phyloP scores from a whole-genome alignment of 1,140 invertebrate genomes.

The Saccostrea glomerata region DNA sequence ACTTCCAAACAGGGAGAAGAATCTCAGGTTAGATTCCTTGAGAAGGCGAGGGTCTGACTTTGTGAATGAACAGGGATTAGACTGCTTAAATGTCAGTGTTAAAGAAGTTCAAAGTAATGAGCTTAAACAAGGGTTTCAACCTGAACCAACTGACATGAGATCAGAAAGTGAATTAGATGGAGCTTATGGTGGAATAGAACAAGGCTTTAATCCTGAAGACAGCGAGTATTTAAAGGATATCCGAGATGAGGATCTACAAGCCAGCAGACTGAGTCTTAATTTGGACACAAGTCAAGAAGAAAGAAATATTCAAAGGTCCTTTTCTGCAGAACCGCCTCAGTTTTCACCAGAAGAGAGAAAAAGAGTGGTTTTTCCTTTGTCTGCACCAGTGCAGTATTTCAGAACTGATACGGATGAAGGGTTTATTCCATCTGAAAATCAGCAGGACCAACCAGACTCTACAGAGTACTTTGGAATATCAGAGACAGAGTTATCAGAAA shows the following conservation, averaged over 20 bases:
- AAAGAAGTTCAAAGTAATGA: neutral
- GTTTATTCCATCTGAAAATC: neutral
- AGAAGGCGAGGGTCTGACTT: neutral
- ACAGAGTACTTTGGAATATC: neutral
- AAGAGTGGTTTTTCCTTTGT: neutral
- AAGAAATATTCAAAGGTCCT: neutral
- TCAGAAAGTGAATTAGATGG: neutral
- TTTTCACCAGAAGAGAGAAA: neutral
- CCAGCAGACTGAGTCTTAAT: neutral
- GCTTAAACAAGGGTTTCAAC: neutral
- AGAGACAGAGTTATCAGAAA: neutral
- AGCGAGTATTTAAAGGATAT: neutral
- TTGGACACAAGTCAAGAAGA: neutral
- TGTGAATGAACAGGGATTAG: neutral
- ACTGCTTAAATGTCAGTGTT: neutral
- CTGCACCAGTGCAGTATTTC: conserved; percentile 1
- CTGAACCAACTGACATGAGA: neutral
- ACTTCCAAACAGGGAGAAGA: neutral
- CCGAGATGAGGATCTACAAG: neutral
- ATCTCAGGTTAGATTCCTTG: neutral
- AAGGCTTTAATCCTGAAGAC: neutral
- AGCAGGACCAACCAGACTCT: neutral
- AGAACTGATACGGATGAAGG: neutral
- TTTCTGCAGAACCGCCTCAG: neutral
- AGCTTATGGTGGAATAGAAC: neutral